phyloP scores from a whole-genome alignment of 2,113 vertebrate species.

The Osmerus mordax region DNA sequence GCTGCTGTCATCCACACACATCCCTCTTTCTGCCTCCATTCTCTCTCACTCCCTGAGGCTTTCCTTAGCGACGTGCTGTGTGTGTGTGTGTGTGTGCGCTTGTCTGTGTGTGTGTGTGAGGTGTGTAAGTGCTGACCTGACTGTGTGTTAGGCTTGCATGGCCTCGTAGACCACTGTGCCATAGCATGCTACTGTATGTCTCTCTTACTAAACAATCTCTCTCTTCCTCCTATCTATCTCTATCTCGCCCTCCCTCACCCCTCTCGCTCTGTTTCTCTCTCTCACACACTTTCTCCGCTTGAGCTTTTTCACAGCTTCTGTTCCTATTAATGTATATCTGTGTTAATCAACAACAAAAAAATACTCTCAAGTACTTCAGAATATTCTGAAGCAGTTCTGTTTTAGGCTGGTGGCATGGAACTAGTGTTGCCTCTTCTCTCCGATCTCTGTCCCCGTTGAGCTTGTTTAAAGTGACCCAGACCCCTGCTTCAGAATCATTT shows the following conservation, averaged over 20 bases:
- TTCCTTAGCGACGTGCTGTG: constrained; percentile 53
- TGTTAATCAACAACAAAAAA: constrained; percentile 63
- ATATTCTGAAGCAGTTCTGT: constrained; percentile 99
- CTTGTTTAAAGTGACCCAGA: constrained; percentile 83
- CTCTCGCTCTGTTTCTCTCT: constrained; percentile 27
- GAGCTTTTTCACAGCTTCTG: constrained; percentile 88
- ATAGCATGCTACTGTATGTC: constrained; percentile 54
- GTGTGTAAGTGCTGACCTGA: too few species aligned
- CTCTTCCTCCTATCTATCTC: constrained; percentile 15
- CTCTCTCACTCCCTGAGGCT: constrained; percentile 13
- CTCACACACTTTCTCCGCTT: constrained; percentile 76
- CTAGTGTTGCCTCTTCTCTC: constrained; percentile 94
- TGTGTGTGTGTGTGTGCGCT: constrained; percentile 47
- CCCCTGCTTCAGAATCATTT: constrained; percentile 90
- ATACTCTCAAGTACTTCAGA: constrained; percentile 86
- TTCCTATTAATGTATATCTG: constrained; percentile 71
- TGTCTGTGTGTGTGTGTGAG: constrained; percentile 50
- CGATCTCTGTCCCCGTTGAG: constrained; percentile 86
- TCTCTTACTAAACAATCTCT: constrained; percentile 35
- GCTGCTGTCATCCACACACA: constrained; percentile 16
- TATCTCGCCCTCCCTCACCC: constrained; percentile 62
- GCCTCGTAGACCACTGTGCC: constrained; percentile 55
- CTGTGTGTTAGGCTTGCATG: constrained; percentile 63
- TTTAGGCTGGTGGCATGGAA: constrained; percentile 99
- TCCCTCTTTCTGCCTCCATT: too few species aligned